Base-by-base conservation (phyloP, 2,888 invertebrate species). In the Leptarthrus brevirostris region DNA sequence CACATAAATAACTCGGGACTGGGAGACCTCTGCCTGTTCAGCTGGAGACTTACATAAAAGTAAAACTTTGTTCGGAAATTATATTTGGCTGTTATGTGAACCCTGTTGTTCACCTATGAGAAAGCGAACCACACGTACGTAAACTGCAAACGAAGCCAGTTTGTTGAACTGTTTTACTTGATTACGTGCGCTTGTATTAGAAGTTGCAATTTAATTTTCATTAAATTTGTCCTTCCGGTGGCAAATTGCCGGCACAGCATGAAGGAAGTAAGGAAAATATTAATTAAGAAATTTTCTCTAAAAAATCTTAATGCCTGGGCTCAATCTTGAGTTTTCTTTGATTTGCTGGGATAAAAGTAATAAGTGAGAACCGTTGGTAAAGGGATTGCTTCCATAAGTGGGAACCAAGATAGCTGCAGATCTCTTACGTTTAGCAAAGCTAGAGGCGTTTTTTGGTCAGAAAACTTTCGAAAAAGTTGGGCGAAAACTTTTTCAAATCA, bases 21-120 rank as follows among this genome's bases (percentile, higher is more conserved):
- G 4, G 14, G 34, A 58, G 30, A 58, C 18, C 18, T 30, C 14
- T 34, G 40, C 56, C 8, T 40, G 20, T n/a, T 12, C 58, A 20
- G 8, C 40, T 20, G 24, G 22, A 54, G n/a, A 14, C 20, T 58
- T 58, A 58, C 16, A 58, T 36, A 36, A 40, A 58, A 58, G 58
- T 58, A 58, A 58, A 36, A 58, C 58, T 58, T 58, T 36, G 36
- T 16, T 16, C 36, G 58, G 36, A 58, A 58, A 58, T 58, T 58
- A 58, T 58, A 58, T 58, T 58, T 58, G 36, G 36, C 36, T 36
- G 20, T 16, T 36, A 18, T 58, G 26, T 30, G 30, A 56, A 56
- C 14, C 6, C 16, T 56, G 16, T 26, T 30, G 30, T 22, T 10
- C 44, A 56, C 30, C 24, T 24, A 16, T 30, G 56, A 53, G 6